Percentiles rank a stretch among this genome's conserved stretches.
Evolutionary conservation across 2,888 invertebrate species (phyloP).

Genomic region (Cyrtodaria siliqua): DNA sequence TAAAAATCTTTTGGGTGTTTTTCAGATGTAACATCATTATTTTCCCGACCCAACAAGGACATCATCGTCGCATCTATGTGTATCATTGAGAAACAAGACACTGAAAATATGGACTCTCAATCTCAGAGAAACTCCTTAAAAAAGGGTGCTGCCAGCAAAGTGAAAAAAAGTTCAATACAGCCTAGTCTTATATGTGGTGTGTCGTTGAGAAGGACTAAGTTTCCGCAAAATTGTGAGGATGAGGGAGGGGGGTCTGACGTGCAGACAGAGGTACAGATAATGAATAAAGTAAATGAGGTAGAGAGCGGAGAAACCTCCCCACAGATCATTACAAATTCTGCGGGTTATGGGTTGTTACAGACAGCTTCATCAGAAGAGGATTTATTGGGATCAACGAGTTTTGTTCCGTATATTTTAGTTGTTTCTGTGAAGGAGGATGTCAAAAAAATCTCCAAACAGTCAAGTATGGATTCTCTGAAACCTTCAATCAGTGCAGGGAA

Average conservation of each 20-base stretch:
- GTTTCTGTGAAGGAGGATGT: slow-evolving; percentile 64
- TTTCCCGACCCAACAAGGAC: slow-evolving; percentile 81
- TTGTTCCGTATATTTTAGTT: slow-evolving; percentile 77
- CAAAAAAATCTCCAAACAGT: slow-evolving; percentile 57
- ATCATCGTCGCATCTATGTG: slow-evolving; percentile 80
- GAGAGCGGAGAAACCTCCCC: slow-evolving; percentile 87
- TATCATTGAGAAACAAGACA: slow-evolving; percentile 52
- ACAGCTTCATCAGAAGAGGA: slow-evolving; percentile 17
- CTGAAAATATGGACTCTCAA: slow-evolving; percentile 22
- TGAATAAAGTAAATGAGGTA: slow-evolving; percentile 92
- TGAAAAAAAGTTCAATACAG: slow-evolving; percentile 60
- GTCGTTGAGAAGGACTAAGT: slow-evolving; percentile 81
- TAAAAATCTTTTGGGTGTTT: too few species aligned
- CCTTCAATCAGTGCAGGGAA: slow-evolving; percentile 56
- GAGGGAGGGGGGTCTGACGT: slow-evolving; percentile 37
- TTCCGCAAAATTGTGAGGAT: slow-evolving; percentile 55
- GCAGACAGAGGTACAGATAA: slow-evolving; percentile 89
- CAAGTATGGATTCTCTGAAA: slow-evolving; percentile 63
- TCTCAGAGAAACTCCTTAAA: slow-evolving; percentile 20
- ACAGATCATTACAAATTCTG: slow-evolving; percentile 87
- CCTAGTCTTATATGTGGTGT: slow-evolving; percentile 85
- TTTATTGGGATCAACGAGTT: slow-evolving; percentile 58
- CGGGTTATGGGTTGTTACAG: slow-evolving; percentile 34
- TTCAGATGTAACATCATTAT: too few species aligned
- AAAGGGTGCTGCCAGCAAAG: slow-evolving; percentile 7